Evolutionary conservation across 30 jellyfish, hydroid and myxozoan genomes (phyloP).

Genomic region (Sanderia malayensis): DNA sequence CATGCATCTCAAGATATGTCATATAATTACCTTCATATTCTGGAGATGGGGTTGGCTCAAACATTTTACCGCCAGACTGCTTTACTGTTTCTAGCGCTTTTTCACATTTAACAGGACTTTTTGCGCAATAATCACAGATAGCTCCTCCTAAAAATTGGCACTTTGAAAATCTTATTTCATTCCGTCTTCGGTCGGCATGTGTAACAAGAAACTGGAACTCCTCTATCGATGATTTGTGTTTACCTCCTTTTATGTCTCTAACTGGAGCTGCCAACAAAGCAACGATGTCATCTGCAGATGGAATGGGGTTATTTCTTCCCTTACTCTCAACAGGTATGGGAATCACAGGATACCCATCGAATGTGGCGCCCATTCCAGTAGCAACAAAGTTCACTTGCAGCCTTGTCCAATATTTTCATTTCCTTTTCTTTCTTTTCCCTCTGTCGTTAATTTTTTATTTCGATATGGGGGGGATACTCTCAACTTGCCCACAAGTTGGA

Average conservation of each 20-base stretch:
- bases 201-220: not conserved
- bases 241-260: not conserved
- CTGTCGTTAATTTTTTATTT: not conserved
- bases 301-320: not conserved
- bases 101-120: not conserved
- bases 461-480: not conserved
- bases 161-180: not conserved
- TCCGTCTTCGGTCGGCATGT: not conserved
- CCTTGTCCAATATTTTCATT: not conserved
- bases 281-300: too few relatives aligned
- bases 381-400: not conserved
- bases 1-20: not conserved
- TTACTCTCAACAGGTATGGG: not conserved
- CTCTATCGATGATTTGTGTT: not conserved
- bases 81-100: not conserved
- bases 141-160: not conserved
- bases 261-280: constrained; percentile 1
- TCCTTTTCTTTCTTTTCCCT: not conserved
- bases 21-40: not conserved
- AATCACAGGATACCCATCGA: not conserved
- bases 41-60: not conserved
- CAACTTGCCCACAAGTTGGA: not conserved
- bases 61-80: not conserved
- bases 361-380: not conserved
- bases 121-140: not conserved